phyloP scores from a whole-genome alignment of 2,797 vertebrate genomes.

The Anomalospiza imberbis region DNA sequence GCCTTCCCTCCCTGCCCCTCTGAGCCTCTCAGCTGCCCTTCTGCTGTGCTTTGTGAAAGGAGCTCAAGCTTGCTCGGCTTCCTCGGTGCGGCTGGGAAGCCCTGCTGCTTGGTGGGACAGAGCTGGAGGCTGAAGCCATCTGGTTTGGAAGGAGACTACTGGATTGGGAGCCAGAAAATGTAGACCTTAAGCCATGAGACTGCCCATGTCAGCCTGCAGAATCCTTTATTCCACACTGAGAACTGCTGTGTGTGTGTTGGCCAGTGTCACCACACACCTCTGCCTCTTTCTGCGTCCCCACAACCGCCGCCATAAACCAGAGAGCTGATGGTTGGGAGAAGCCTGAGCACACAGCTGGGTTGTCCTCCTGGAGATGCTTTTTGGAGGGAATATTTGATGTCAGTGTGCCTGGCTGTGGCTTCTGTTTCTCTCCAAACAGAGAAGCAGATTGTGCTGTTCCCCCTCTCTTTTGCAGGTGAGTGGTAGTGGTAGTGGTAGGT shows the following conservation, averaged over 20 bases:
- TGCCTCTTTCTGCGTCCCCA: not conserved
- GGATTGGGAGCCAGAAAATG: not conserved
- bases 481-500: not conserved
- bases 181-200: not conserved
- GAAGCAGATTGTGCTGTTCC: not conserved
- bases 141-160: not conserved
- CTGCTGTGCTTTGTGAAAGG: not conserved
- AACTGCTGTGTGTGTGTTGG: not conserved
- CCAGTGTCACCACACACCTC: accelerated
- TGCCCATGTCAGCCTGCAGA: not conserved
- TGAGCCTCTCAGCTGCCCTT: not conserved
- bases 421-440: not conserved
- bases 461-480: not conserved
- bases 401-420: not conserved
- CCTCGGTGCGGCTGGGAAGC: accelerated
- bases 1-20: not conserved
- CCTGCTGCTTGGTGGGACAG: not conserved
- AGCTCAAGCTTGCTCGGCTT: not conserved
- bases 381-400: not conserved
- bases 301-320: no score
- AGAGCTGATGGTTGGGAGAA: not conserved
- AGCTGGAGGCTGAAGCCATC: not conserved
- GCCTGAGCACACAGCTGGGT: not conserved
- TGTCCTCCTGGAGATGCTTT: not conserved
- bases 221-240: not conserved